Evolutionary conservation across 2,113 vertebrate genomes (phyloP), one percentile per base, ranked within the genome.

Genomic region (Poeciliopsis turrubarensis): DNA sequence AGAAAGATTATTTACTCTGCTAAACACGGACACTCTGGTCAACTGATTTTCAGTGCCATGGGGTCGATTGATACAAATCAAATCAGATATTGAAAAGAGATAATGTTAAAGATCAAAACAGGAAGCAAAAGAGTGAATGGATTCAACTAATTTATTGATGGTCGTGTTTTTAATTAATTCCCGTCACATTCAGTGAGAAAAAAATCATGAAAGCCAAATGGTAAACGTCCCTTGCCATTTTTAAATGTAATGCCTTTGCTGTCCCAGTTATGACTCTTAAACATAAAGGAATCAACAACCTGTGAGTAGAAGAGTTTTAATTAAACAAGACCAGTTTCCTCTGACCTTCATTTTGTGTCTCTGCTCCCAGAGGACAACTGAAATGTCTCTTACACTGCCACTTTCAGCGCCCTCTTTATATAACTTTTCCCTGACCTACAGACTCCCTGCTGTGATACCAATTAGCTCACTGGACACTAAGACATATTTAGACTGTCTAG

Each of bases 401-500:
- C 8, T 25, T n/a, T 68, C 6, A 47, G 37, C 2, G 0, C 7
- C 1, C 32, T 65, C 68, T 44, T 67, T 65, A 67, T 17, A 41
- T 63, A 68, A 60, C 41, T 61, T 76, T 78, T 82, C 75, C 74
- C 65, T 0, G 22, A 68, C 73, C 60, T 6, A 51, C 29, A 44
- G 68, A 79, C 65, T 62, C 22, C 32, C 54, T 47, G 34, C 39
- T 11, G 19, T 60, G 0, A 2, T 29, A 14, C 26, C 1, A 80
- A 60, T 63, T 77, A 78, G 74, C 72, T 80, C 57, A 60, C 9
- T 77, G 64, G 57, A 27, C 29, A 31, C 68, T 67, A 79, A 75
- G 78, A 72, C 65, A 32, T 34, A 39, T 34, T 71, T 60, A 80
- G 51, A 32, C 41, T 71, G 70, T 68, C 34, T 32, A 25, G 72